phyloP scores from a whole-genome alignment of 2,113 vertebrate species.

The Trogon surrucura region DNA sequence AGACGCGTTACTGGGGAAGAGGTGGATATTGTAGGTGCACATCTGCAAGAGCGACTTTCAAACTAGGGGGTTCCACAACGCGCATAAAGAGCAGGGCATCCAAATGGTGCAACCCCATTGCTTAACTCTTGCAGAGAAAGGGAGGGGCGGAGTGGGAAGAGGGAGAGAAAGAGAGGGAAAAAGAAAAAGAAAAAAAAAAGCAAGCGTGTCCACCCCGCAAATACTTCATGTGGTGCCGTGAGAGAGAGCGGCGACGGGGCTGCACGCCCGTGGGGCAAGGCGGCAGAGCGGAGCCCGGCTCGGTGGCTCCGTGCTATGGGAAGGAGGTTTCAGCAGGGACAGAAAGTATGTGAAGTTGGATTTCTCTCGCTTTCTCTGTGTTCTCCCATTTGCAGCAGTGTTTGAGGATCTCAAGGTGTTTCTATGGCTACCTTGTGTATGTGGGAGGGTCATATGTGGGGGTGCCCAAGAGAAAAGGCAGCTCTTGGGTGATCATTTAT shows the following conservation, averaged over 20 bases:
- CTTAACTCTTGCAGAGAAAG: neutral
- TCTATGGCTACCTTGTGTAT: slow-evolving; percentile 94
- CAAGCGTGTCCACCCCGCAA: neutral
- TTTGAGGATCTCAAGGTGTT: slow-evolving; percentile 88
- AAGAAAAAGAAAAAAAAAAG: too few species aligned
- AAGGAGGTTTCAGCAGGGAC: neutral
- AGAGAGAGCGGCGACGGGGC: neutral
- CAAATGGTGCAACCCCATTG: neutral
- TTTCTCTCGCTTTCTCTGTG: slow-evolving; percentile 30
- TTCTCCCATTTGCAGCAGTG: slow-evolving; percentile 72
- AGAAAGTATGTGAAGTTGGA: slow-evolving; percentile 45
- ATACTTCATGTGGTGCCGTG: neutral
- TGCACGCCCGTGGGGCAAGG: neutral
- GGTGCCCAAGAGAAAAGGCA: slow-evolving; percentile 93
- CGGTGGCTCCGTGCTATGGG: neutral
- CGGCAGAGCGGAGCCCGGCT: neutral
- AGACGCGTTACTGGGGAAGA: neutral
- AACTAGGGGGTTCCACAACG: neutral
- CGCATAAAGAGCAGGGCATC: neutral
- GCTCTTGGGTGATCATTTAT: slow-evolving; percentile 99
- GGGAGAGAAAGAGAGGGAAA: rapidly evolving
- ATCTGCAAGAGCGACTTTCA: neutral
- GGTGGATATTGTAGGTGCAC: neutral
- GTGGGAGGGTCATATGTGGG: slow-evolving; percentile 88
- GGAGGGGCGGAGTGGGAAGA: too few species aligned